These are phyloP conservation scores for Drosophila anceps DNA, from an alignment of 2,888 invertebrate genomes.

Conservation along the genomic window DNA sequence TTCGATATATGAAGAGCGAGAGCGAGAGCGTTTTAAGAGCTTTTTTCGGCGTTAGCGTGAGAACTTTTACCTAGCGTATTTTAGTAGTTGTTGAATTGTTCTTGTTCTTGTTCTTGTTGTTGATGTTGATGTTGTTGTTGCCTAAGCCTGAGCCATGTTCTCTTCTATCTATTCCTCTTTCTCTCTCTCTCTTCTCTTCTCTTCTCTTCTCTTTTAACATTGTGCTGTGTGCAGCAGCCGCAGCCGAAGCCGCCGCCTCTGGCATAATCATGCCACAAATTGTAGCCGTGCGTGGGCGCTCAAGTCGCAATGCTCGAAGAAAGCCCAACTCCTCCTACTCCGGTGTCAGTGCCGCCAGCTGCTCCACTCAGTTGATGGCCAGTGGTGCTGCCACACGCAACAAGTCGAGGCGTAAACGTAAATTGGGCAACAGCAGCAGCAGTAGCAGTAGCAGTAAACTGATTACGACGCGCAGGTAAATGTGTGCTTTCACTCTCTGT, in stretches of 20 bases:
- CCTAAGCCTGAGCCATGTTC: constrained; percentile 57
- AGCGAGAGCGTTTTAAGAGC: constrained; percentile 51
- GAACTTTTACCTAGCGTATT: constrained; percentile 10
- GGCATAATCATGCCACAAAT: constrained; percentile 44
- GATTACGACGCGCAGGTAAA: constrained; percentile 69
- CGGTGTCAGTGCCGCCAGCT: constrained; percentile 13
- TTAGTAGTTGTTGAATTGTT: constrained; percentile 25
- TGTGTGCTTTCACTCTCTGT: constrained; percentile 35
- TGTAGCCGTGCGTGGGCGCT: constrained; percentile 48
- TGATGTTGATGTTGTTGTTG: constrained; percentile 33
- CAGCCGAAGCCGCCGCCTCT: constrained; percentile 19
- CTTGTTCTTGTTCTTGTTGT: constrained; percentile 36
- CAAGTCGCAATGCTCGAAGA: constrained; percentile 63
- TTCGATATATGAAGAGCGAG: background rate
- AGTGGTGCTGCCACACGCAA: constrained; percentile 43
- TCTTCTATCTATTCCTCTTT: constrained; percentile 38
- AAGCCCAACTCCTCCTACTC: constrained; percentile 25
- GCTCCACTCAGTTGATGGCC: constrained; percentile 34
- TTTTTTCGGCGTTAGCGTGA: constrained; percentile 49
- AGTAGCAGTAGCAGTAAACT: constrained; percentile 44
- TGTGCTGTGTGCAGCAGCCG: constrained; percentile 36
- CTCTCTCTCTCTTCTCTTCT: constrained; percentile 26
- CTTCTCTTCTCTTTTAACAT: constrained; percentile 7
- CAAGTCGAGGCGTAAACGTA: constrained; percentile 66
- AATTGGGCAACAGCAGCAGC: constrained; percentile 44